Evolutionary conservation across 2,888 invertebrate genomes (phyloP).

Genomic region (Ferrisia virgata): DNA sequence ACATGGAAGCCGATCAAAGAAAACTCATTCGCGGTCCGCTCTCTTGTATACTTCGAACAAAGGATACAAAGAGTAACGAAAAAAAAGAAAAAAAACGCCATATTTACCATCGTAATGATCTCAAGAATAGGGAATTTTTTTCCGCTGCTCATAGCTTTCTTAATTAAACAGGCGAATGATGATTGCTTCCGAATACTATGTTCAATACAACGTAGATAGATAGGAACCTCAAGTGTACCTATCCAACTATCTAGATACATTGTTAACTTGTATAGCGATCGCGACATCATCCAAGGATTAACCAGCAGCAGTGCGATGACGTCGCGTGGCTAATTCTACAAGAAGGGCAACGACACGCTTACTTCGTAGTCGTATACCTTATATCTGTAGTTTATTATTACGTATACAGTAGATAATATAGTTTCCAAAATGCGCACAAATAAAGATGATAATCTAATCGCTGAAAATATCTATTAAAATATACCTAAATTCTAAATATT

Average conservation of each 20-base stretch:
- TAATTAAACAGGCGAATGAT: neutral
- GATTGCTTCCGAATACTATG: neutral
- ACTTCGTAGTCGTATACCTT: neutral
- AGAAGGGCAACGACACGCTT: neutral
- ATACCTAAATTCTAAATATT: too few species aligned
- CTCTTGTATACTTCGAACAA: neutral
- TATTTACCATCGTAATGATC: constrained; percentile 19
- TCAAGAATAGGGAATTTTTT: neutral
- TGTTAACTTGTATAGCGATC: neutral
- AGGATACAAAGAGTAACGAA: neutral
- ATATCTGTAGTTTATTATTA: too few species aligned
- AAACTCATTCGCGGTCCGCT: constrained; percentile 8
- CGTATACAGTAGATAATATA: too few species aligned
- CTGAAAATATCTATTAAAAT: neutral
- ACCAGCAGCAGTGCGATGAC: neutral
- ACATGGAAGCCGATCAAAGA: neutral
- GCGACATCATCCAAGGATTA: too few species aligned
- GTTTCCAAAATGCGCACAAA: too few species aligned
- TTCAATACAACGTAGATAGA: too few species aligned
- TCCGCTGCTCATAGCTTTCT: too few species aligned
- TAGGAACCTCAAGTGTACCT: too few species aligned
- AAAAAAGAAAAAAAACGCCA: neutral
- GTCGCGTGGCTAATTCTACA: neutral
- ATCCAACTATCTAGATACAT: neutral
- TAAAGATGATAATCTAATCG: too few species aligned